These are phyloP conservation scores for Thereva unica DNA, from an alignment of 2,888 invertebrate species.

Conservation along the genomic window DNA sequence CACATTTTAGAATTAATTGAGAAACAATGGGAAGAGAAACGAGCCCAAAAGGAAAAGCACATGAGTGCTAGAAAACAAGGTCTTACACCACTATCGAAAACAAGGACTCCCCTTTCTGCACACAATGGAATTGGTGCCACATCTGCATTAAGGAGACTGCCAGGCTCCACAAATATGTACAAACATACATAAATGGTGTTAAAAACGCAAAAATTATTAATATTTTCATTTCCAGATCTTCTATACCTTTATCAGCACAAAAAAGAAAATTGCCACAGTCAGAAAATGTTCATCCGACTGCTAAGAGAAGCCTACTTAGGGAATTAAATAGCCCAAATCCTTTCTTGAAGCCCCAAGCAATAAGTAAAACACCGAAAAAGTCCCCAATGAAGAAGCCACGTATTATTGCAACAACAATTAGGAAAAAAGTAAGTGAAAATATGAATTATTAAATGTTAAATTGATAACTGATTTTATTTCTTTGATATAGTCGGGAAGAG, in stretches of 20 bases:
- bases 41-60: conserved; percentile 49
- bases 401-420: conserved; percentile 49
- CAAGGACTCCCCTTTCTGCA: conserved; percentile 45
- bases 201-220: conserved; percentile 1
- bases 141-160: conserved; percentile 48
- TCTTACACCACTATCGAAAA: conserved; percentile 47
- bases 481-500: conserved; percentile 41
- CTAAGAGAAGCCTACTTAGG: conserved; percentile 52
- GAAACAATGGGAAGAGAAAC: conserved; percentile 65
- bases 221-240: conserved; percentile 25
- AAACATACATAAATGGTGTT: background rate
- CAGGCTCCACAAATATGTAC: conserved; percentile 44
- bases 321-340: conserved; percentile 47
- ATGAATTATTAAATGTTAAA: background rate
- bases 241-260: conserved; percentile 28
- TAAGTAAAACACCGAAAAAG: conserved; percentile 43
- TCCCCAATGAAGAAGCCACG: conserved; percentile 48
- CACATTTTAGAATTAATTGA: conserved; percentile 66
- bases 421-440: conserved; percentile 45
- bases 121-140: conserved; percentile 44
- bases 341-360: conserved; percentile 37
- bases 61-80: conserved; percentile 59
- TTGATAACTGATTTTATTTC: conserved; percentile 12
- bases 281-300: conserved; percentile 45
- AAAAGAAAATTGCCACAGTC: conserved; percentile 39